Evolutionary conservation across 2,113 vertebrate species (phyloP).

Genomic region (Ptilonorhynchus violaceus): DNA sequence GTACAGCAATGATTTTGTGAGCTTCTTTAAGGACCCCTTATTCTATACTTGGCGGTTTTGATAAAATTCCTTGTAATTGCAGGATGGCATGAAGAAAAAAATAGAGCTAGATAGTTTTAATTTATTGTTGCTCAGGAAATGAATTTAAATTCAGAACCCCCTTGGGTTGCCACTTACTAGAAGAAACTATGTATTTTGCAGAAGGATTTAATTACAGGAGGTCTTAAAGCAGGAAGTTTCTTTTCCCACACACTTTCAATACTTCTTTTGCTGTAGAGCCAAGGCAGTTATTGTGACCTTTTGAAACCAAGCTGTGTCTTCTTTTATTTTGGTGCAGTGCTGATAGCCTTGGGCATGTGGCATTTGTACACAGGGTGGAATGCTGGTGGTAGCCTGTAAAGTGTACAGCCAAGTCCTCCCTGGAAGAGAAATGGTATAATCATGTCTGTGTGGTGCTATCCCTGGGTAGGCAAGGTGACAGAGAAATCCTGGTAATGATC

Average conservation of each 20-base stretch:
- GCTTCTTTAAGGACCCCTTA: neutral
- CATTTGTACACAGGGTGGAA: neutral
- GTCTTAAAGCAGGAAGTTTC: neutral
- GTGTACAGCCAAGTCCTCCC: neutral
- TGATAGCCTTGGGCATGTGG: neutral
- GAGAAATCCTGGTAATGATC: neutral
- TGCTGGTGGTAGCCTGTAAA: neutral
- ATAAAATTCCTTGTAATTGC: neutral
- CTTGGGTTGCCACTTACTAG: neutral
- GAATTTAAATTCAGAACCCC: neutral
- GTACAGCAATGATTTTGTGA: neutral
- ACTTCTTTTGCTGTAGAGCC: neutral
- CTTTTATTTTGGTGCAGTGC: neutral
- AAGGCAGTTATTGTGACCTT: neutral
- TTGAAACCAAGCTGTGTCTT: neutral
- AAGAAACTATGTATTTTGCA: neutral
- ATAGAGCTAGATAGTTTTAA: neutral
- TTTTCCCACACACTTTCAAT: neutral
- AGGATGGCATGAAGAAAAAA: neutral
- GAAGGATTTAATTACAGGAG: neutral
- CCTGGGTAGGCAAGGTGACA: neutral
- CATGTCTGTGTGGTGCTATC: fast-evolving
- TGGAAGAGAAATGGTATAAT: neutral
- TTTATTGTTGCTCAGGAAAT: neutral
- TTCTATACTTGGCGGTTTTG: neutral